Conservation (phyloP, 2,888 invertebrate species). For the Aleiodes alternator region DNA sequence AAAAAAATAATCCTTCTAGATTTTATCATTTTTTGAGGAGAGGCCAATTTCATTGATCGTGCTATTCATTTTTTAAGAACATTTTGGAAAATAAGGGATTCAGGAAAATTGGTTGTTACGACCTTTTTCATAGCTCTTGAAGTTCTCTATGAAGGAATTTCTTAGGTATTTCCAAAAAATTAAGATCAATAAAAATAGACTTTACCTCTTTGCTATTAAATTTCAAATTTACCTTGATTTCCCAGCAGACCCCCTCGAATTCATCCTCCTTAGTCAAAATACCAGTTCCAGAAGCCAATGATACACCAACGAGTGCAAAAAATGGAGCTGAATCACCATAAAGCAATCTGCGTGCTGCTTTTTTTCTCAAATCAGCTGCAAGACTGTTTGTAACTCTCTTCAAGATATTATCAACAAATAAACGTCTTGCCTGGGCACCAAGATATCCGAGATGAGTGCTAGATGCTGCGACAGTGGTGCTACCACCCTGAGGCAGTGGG, state of each 20-base stretch:
- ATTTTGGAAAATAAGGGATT: too few species aligned
- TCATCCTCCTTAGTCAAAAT: constrained; percentile 86
- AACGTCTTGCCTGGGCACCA: constrained; percentile 80
- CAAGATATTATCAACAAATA: constrained; percentile 83
- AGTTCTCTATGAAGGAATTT: too few species aligned
- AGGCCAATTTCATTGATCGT: neutral
- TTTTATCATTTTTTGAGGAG: neutral
- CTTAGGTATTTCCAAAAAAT: too few species aligned
- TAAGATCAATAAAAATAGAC: too few species aligned
- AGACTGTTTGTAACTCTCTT: constrained; percentile 82
- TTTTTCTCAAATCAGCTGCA: constrained; percentile 80
- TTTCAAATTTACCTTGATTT: constrained; percentile 80
- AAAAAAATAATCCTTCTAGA: constrained; percentile 56
- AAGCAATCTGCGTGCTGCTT: constrained; percentile 80
- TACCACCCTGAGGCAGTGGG: constrained; percentile 65
- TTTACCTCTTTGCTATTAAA: too few species aligned
- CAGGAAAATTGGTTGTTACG: too few species aligned
- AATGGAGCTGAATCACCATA: constrained; percentile 85
- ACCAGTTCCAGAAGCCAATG: constrained; percentile 84
- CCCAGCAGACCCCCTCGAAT: constrained; percentile 86
- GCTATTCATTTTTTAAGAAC: too few species aligned
- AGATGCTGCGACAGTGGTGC: constrained; percentile 61
- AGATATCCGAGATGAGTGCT: constrained; percentile 68
- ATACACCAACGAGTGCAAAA: constrained; percentile 85
- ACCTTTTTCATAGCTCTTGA: too few species aligned